phyloP scores from a whole-genome alignment of 2,888 invertebrate genomes.

The Pyrrhosoma nymphula region DNA sequence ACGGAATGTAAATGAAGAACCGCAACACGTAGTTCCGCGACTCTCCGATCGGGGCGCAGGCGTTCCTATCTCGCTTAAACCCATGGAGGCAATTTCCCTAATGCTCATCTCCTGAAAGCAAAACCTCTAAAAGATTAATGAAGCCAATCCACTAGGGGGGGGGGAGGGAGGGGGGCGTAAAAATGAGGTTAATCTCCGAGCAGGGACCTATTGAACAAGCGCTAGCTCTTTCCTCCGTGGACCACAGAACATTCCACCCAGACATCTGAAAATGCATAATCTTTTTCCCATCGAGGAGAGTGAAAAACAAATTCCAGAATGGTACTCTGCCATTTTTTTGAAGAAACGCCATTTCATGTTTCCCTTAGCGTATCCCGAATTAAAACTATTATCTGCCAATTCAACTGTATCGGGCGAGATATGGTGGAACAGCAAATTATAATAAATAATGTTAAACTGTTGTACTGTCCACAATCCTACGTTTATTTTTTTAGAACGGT shows the following conservation, averaged over 20 bases:
- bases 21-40: neutral
- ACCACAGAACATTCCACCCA: no score
- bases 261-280: no score
- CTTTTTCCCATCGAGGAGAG: neutral
- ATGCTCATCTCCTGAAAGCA: constrained; percentile 4
- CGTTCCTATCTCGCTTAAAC: neutral
- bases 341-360: neutral
- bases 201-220: no score
- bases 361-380: neutral
- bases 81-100: neutral
- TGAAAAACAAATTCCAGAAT: neutral
- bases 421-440: no score
- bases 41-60: neutral
- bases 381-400: no score
- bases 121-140: neutral
- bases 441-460: no score
- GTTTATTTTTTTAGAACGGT: no score
- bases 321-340: neutral
- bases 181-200: neutral
- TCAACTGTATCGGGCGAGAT: no score
- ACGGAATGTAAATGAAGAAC: neutral
- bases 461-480: no score
- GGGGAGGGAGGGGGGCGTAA: neutral
- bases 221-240: no score
- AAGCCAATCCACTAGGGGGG: neutral